Evolutionary conservation across 2,888 invertebrate genomes (phyloP), one percentile per base, ranked within the genome.

Genomic region (Drosophila atripex): DNA sequence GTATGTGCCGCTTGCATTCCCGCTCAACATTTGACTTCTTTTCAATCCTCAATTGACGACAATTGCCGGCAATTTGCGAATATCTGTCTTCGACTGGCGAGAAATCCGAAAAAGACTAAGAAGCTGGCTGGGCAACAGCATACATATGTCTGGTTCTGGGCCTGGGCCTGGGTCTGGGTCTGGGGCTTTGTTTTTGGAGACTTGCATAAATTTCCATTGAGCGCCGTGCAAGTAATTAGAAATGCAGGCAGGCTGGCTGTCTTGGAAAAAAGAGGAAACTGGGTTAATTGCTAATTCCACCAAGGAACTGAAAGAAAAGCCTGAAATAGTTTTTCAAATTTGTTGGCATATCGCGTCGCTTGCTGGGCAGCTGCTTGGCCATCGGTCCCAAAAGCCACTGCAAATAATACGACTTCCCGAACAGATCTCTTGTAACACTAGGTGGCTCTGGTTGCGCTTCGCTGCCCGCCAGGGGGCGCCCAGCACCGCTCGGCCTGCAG

Each of bases 21-120:
- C 66, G 64, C 68, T 32, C 78, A 55, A 71, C 84, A 73, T 75
- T 76, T 83, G 75, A 82, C 77, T 88, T 85, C 77, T 86, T 88
- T 84, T 88, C 88, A 85, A 89, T 88, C 89, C 85, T 89, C 83
- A 90, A 90, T 90, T 90, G 90, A 82, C 88, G 75, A 86, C 86
- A 85, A 85, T 83, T 87, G 88, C 79, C 56, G 75, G 64, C 82
- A 86, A 83, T 82, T 82, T 82, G 76, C 52, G 7, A 11, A 35
- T 35, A 23, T 39, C 39, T 25, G 65, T 43, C 52, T 52, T 63
- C 28, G 43, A 43, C 32, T 63, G 65, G 59, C 60, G 16, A 59
- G 59, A 61, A 23, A 11, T 60, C 46, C 59, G 4, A 59, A 16
- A n/a, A 28, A 18, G 16, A 41, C 43, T 12, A 21, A 21, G 18